Evolutionary conservation across 2,113 vertebrate genomes (phyloP).

Genomic region (Climacteris rufus): DNA sequence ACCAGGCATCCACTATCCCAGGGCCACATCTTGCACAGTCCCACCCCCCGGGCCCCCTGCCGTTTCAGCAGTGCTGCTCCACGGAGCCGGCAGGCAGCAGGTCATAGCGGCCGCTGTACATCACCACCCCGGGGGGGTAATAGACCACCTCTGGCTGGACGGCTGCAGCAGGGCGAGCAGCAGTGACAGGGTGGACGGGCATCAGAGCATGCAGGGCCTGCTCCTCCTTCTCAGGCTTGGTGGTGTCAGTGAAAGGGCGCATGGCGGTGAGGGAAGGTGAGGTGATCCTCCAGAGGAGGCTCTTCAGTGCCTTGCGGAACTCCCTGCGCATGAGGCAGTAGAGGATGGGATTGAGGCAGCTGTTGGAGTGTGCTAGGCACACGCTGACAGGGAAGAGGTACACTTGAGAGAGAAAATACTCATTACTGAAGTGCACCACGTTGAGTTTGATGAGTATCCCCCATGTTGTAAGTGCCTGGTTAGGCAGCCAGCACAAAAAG

Average conservation of each 20-base stretch:
- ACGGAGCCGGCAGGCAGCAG: conserved; percentile 76
- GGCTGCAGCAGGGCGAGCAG: background rate
- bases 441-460: conserved; percentile 94
- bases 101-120: conserved; percentile 77
- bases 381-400: conserved; percentile 92
- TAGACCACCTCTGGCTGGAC: conserved; percentile 70
- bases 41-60: background rate
- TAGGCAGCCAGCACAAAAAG: conserved; percentile 96
- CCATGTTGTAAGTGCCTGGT: conserved; percentile 92
- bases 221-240: conserved; percentile 83
- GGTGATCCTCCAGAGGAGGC: conserved; percentile 85
- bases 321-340: conserved; percentile 95
- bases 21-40: background rate
- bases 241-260: conserved; percentile 84
- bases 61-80: conserved; percentile 49
- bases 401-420: conserved; percentile 89
- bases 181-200: background rate
- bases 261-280: conserved; percentile 82
- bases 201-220: conserved; percentile 66
- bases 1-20: background rate
- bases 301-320: conserved; percentile 89
- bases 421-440: conserved; percentile 86
- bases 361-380: conserved; percentile 95
- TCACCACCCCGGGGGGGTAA: conserved; percentile 84
- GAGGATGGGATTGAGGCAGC: conserved; percentile 92